Conservation (phyloP, 2,113 vertebrate genomes). For the Zapus hudsonius region DNA sequence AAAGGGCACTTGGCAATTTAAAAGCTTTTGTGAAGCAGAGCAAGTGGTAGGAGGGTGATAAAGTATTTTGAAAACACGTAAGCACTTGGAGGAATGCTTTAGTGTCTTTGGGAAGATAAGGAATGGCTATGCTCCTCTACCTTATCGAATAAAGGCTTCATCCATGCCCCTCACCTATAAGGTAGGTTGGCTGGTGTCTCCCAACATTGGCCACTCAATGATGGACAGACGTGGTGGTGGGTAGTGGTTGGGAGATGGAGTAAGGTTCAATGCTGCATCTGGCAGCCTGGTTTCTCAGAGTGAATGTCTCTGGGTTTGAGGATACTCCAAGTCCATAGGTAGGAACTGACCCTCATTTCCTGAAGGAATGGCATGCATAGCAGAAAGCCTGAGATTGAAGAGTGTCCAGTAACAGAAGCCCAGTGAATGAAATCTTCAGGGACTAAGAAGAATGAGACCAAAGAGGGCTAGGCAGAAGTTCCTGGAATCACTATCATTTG, state of each 20-base stretch:
- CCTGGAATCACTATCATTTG: background rate
- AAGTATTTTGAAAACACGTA: slow-evolving; percentile 53
- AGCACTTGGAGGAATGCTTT: slow-evolving; percentile 54
- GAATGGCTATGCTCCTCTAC: background rate
- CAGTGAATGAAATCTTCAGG: background rate
- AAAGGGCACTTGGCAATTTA: slow-evolving; percentile 80
- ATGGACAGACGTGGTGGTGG: background rate
- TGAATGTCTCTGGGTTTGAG: background rate
- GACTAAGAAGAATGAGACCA: background rate
- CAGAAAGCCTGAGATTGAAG: background rate
- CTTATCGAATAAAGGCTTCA: background rate
- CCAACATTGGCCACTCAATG: background rate
- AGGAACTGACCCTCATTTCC: slow-evolving; percentile 28
- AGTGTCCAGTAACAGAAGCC: background rate
- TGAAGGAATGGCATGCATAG: background rate
- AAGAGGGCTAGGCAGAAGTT: background rate
- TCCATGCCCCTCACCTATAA: background rate
- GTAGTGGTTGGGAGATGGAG: background rate
- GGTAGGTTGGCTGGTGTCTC: background rate
- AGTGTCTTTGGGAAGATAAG: slow-evolving; percentile 53
- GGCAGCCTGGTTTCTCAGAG: background rate
- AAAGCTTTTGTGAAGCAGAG: slow-evolving; percentile 68
- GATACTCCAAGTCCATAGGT: background rate
- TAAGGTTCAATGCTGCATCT: background rate
- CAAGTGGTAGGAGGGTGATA: slow-evolving; percentile 13